Evolutionary conservation across 1,140 invertebrate species (phyloP).

Genomic region (Phocides pigmalion): DNA sequence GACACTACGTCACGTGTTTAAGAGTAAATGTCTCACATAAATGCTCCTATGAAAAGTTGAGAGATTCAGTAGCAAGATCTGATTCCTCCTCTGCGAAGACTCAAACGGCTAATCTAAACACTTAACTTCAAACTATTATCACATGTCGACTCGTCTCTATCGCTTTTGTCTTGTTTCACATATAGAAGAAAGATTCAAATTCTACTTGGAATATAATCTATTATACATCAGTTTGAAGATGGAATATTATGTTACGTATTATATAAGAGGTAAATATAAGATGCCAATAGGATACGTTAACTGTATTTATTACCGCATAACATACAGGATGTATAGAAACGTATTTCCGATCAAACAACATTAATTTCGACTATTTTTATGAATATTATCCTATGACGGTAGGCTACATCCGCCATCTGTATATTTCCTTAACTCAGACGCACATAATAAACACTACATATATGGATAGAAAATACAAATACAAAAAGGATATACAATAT

Average conservation of each 20-base stretch:
- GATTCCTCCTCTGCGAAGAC: conserved; percentile 47
- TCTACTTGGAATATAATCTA: conserved; percentile 30
- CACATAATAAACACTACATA: too few relatives aligned
- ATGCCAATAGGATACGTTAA: background rate
- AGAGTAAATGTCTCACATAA: conserved; percentile 55
- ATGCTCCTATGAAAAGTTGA: conserved; percentile 70
- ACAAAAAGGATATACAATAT: too few relatives aligned
- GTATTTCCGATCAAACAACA: too few relatives aligned
- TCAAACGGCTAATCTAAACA: conserved; percentile 51
- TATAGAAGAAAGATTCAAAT: conserved; percentile 24
- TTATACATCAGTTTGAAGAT: conserved; percentile 17
- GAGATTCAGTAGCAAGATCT: conserved; percentile 36
- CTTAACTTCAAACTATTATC: conserved; percentile 76
- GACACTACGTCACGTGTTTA: too few relatives aligned
- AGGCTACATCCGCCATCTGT: too few relatives aligned
- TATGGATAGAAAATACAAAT: too few relatives aligned
- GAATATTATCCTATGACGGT: too few relatives aligned
- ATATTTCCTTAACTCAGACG: too few relatives aligned
- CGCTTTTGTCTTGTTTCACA: conserved; percentile 34
- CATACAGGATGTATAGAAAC: background rate
- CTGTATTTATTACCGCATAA: conserved; percentile 6
- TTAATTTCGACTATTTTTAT: too few relatives aligned
- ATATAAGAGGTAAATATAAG: background rate
- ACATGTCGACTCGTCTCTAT: conserved; percentile 64
- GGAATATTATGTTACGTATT: conserved; percentile 6